Percentiles rank a stretch among this genome's conserved stretches.
Conservation (phyloP, 2,888 invertebrate genomes). For the Xestoiulus laeticollis region DNA sequence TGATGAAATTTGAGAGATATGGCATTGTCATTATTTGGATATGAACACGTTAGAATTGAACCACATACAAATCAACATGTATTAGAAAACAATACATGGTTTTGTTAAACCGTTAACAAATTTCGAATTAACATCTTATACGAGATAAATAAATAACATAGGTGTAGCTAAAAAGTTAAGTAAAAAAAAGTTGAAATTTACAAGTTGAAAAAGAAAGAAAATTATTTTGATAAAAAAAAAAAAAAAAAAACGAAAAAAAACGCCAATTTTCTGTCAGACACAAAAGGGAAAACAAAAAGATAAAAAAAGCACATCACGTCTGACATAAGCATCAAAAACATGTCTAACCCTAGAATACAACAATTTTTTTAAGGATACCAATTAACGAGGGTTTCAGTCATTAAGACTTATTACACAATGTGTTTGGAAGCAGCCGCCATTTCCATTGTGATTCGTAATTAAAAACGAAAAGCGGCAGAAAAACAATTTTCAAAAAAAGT, state of each 20-base stretch:
- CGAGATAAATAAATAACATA: too few species aligned
- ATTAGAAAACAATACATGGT: too few species aligned
- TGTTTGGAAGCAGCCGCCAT: not conserved
- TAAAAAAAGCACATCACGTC: not conserved
- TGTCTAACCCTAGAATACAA: not conserved
- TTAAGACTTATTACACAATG: conserved; percentile 18
- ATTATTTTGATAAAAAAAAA: not conserved
- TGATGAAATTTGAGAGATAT: too few species aligned
- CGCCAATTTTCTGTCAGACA: not conserved
- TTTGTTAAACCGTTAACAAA: too few species aligned
- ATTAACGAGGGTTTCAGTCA: conserved; percentile 19
- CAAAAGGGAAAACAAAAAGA: not conserved
- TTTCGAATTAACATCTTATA: too few species aligned
- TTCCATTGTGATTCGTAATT: conserved; percentile 34
- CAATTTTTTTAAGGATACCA: not conserved
- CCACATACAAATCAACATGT: too few species aligned
- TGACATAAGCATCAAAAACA: conserved; percentile 15
- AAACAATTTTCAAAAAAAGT: conserved; percentile 3
- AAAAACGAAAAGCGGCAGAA: not conserved
- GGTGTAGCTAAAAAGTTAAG: too few species aligned
- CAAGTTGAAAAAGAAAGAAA: not conserved
- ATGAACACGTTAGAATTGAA: too few species aligned
- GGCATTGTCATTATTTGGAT: too few species aligned
- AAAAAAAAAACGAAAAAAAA: not conserved
- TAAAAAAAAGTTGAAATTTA: too few species aligned